Base-by-base conservation (phyloP, 2,888 invertebrate species). In the Tetragnatha montana region DNA sequence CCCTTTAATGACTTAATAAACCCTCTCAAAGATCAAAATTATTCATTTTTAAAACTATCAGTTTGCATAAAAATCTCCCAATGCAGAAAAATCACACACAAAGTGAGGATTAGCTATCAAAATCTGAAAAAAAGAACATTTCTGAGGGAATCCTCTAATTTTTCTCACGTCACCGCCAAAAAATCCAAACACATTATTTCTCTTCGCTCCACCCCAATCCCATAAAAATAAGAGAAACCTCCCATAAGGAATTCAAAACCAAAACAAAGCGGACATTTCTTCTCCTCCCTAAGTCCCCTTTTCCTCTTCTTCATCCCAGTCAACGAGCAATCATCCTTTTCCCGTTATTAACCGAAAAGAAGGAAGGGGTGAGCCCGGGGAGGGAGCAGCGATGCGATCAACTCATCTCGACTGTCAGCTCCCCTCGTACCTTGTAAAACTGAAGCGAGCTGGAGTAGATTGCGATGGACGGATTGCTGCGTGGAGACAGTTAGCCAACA, bases 311-410 rank as follows among this genome's bases (percentile, higher is more conserved):
- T 50, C 50, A 21, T 14, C 50, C 22, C 50, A 78, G 78, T 78
- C 78, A 78, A 78, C 14, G 60, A 21, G 60, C 78, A 78, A 60
- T 78, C 60, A 22, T 78, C 78, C 51, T 60, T 78, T 60, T 21
- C 60, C 51, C 51, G 51, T 60, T 78, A 78, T 78, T 78, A 51
- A 78, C 78, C 22, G 47, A 76, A 19, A 50, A 76, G 8, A 50
- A 49, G 49, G 49, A 49, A 2, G 17, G 60, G 17, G 17, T 60
- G 60, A 51, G 60, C n/a, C 50, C 19, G 21, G 21, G 60, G 78
- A 22, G 19, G 71, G 10, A 21, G n/a, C 14, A 78, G 50, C 51
- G 50, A 78, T 78, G 60, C 22, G 51, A 78, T 78, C 60, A 51
- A 78, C 78, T 78, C 51, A 10, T 78, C 51, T 51, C 12, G 14